These are phyloP conservation scores for Campoplex nolae DNA, from an alignment of 2,888 invertebrate genomes.

Conservation along the genomic window DNA sequence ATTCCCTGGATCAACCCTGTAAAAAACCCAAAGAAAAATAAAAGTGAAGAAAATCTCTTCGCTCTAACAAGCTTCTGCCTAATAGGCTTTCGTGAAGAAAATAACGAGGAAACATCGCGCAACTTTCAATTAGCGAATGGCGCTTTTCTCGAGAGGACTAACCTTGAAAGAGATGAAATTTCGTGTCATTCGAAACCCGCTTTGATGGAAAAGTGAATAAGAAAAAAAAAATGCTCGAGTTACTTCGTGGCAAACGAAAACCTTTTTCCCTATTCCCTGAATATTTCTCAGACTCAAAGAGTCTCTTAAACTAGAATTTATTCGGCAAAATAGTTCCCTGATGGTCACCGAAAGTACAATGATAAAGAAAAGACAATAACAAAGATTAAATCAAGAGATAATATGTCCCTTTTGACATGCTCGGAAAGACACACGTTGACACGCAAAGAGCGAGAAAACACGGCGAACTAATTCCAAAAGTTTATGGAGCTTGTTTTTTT, in stretches of 20 bases:
- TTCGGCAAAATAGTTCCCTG: not conserved
- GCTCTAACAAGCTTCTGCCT: not conserved
- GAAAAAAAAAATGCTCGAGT: not conserved
- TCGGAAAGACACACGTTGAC: not conserved
- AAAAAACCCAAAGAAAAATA: not conserved
- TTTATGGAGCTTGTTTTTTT: not conserved
- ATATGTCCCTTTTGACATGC: not conserved
- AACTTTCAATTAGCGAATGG: not conserved
- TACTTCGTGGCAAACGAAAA: not conserved
- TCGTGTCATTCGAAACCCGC: not conserved
- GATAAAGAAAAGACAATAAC: no score
- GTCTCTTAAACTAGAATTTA: not conserved
- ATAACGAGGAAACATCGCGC: not conserved
- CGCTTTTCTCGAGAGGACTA: not conserved
- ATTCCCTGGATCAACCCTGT: not conserved
- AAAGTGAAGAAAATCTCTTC: not conserved
- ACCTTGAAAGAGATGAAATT: not conserved
- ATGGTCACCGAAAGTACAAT: not conserved
- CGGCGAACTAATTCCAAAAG: not conserved
- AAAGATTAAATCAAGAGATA: not conserved
- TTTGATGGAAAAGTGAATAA: not conserved
- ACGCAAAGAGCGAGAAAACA: not conserved
- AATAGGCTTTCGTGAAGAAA: constrained; percentile 11
- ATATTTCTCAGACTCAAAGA: not conserved
- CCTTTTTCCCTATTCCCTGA: not conserved